A percentile compares a stretch with the other conserved stretches of the same genome.
Evolutionary conservation across 2,797 vertebrate species (phyloP).

Genomic region (Serranus cabrilla): DNA sequence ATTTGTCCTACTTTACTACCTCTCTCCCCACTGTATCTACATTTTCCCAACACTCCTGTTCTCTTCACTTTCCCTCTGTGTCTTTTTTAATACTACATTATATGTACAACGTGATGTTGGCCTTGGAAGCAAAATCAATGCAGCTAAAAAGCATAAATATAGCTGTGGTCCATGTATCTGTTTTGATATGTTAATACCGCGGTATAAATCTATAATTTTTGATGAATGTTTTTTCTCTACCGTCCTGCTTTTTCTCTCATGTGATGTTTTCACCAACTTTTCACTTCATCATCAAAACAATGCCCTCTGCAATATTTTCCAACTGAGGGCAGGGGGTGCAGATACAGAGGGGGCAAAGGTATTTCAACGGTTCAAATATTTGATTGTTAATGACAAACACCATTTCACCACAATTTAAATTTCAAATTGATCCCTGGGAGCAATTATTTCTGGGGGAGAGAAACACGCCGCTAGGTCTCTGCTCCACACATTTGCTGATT

Average conservation of each 20-base stretch:
- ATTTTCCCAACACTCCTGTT: not conserved
- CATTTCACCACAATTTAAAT: constrained; percentile 85
- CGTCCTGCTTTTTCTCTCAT: constrained; percentile 31
- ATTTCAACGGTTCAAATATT: constrained; percentile 86
- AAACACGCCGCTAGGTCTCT: constrained; percentile 79
- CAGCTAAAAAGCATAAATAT: constrained; percentile 18
- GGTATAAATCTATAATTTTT: constrained; percentile 41
- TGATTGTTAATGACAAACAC: constrained; percentile 89
- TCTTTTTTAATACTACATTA: not conserved
- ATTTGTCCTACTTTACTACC: constrained; percentile 32
- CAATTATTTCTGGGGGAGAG: constrained; percentile 78
- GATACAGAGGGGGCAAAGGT: constrained; percentile 67
- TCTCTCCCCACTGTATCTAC: not conserved
- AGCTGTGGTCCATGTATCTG: constrained; percentile 23
- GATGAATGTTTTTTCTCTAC: constrained; percentile 29
- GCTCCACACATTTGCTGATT: constrained; percentile 86
- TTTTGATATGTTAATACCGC: constrained; percentile 48
- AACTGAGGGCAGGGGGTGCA: constrained; percentile 42
- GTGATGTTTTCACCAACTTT: constrained; percentile 53
- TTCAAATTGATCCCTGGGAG: constrained; percentile 86
- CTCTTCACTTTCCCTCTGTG: not conserved
- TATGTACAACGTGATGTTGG: not conserved
- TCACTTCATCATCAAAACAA: constrained; percentile 67
- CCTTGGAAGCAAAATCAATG: constrained; percentile 14
- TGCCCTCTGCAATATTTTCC: constrained; percentile 37